Evolutionary conservation across 1,140 invertebrate genomes (phyloP).

Genomic region (Drosophila bifasciata): DNA sequence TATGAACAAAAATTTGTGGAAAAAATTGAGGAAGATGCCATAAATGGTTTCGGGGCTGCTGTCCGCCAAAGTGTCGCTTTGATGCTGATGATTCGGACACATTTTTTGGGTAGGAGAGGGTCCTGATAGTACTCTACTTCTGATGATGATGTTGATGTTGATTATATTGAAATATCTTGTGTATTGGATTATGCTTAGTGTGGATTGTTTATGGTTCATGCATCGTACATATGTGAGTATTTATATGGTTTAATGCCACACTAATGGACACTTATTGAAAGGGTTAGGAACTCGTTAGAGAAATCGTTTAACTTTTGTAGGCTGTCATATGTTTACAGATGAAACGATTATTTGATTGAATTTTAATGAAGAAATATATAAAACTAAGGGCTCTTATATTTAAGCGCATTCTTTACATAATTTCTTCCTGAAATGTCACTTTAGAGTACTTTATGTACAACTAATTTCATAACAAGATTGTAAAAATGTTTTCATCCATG

Average conservation of each 20-base stretch:
- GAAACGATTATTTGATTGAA: background rate
- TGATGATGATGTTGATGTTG: background rate
- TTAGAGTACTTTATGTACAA: too few species aligned
- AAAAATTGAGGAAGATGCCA: conserved; percentile 46
- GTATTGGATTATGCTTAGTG: conserved; percentile 32
- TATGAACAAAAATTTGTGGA: conserved; percentile 51
- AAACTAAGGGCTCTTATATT: too few species aligned
- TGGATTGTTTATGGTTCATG: conserved; percentile 35
- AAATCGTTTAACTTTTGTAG: conserved; percentile 1
- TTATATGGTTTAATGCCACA: conserved; percentile 10
- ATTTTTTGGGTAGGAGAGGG: background rate
- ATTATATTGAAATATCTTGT: conserved; percentile 16
- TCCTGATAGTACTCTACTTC: conserved; percentile 2
- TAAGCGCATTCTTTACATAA: background rate
- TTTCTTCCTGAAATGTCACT: too few species aligned
- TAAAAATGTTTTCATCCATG: too few species aligned
- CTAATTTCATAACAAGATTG: too few species aligned
- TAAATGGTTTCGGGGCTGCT: conserved; percentile 50
- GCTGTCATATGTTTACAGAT: conserved; percentile 17
- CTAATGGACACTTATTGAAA: background rate
- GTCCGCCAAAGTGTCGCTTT: conserved; percentile 49
- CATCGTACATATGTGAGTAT: background rate
- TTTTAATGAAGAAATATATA: background rate
- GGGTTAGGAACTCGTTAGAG: too few species aligned
- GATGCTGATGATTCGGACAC: conserved; percentile 36